Percentiles rank a stretch among this genome's conserved stretches.
Conservation (phyloP, 2,888 invertebrate genomes). For the Thumatha senex region DNA sequence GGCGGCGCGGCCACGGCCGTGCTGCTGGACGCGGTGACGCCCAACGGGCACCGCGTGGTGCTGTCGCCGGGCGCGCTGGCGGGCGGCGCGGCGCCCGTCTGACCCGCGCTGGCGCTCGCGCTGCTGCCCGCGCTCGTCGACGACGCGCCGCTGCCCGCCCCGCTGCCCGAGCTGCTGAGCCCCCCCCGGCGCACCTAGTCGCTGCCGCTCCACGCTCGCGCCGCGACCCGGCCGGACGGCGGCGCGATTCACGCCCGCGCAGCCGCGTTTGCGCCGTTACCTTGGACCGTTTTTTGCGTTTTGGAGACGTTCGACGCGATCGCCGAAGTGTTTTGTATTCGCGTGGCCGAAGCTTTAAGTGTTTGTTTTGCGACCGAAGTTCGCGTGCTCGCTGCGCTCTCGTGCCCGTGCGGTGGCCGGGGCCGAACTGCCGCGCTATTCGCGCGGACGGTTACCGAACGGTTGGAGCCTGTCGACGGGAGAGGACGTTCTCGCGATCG, state of each 20-base stretch:
- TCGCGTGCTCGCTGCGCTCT: constrained; percentile 67
- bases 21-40: constrained; percentile 91
- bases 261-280: constrained; percentile 55
- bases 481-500: constrained; percentile 69
- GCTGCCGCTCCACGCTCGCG: constrained; percentile 70
- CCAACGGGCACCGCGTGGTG: constrained; percentile 95
- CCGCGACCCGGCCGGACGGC: constrained; percentile 53
- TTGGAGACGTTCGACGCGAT: constrained; percentile 67
- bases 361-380: constrained; percentile 78
- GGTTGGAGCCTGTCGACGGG: constrained; percentile 61
- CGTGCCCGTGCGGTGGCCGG: constrained; percentile 58
- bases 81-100: constrained; percentile 90
- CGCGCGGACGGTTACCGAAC: constrained; percentile 60
- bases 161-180: constrained; percentile 80
- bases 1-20: constrained; percentile 93
- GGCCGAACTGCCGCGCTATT: constrained; percentile 43
- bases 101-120: constrained; percentile 81
- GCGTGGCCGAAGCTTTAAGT: constrained; percentile 76
- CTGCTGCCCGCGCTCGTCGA: constrained; percentile 79
- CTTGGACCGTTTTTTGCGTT: constrained; percentile 65
- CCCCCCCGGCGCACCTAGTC: constrained; percentile 77
- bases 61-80: constrained; percentile 94
- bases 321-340: constrained; percentile 75
- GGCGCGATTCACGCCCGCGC: constrained; percentile 52
- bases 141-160: constrained; percentile 78